Conservation (phyloP, 2,113 vertebrate species). For the Anser cygnoides region DNA sequence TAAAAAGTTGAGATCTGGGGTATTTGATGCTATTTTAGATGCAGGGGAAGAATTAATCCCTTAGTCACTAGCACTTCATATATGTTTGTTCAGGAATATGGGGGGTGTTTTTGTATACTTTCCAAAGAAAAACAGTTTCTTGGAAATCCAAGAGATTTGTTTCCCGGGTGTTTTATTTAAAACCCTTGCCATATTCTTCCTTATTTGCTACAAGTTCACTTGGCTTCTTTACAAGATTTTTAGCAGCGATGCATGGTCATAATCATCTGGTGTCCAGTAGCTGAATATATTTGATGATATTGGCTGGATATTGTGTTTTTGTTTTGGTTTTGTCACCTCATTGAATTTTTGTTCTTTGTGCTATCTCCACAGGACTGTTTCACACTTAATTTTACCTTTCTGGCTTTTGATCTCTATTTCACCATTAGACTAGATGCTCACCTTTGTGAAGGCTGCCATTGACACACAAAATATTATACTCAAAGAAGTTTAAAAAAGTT, state of each 20-base stretch:
- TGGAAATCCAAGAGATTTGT: conserved; percentile 26
- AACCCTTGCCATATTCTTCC: conserved; percentile 20
- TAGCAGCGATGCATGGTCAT: not conserved
- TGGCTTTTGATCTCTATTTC: not conserved
- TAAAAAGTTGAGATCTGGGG: not conserved
- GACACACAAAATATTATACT: not conserved
- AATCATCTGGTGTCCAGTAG: not conserved
- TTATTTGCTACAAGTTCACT: not conserved
- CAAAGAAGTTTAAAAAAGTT: rapidly evolving
- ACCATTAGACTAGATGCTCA: not conserved
- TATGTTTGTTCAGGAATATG: conserved; percentile 13
- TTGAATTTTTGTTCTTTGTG: not conserved
- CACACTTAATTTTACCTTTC: not conserved
- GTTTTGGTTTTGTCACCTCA: not conserved
- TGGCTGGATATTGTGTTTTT: rapidly evolving
- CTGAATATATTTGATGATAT: not conserved
- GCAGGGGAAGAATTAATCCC: conserved; percentile 26
- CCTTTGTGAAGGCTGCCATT: not conserved
- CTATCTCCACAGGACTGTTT: not conserved
- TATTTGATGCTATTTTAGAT: not conserved
- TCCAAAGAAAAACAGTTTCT: conserved; percentile 20
- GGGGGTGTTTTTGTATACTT: not conserved
- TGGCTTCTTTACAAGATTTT: not conserved
- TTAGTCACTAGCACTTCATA: conserved; percentile 10
- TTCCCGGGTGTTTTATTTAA: conserved; percentile 19